Conservation (phyloP, 2,888 invertebrate species). For the Xanthia icteritia region DNA sequence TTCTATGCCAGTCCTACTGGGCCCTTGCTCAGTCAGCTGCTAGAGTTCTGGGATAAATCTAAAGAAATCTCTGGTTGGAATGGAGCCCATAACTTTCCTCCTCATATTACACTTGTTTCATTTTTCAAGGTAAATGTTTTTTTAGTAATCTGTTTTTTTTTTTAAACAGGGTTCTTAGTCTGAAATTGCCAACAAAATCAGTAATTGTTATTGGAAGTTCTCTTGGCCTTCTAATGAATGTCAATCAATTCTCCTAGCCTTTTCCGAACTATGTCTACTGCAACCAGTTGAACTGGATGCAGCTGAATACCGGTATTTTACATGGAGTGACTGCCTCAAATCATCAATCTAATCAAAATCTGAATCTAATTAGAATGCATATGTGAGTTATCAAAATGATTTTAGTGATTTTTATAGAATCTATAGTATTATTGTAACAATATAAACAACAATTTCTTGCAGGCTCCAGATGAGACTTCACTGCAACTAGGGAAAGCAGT, state of each 20-base stretch:
- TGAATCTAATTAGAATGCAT: not conserved
- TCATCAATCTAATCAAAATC: not conserved
- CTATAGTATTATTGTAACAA: not conserved
- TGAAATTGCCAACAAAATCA: not conserved
- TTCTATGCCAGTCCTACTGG: conserved; percentile 96
- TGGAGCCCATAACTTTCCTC: conserved; percentile 97
- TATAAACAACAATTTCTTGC: conserved; percentile 28
- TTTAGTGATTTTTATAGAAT: too few species aligned
- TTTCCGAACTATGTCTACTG: too few species aligned
- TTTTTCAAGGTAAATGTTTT: conserved; percentile 94
- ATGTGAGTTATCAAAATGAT: not conserved
- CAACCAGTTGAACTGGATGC: not conserved
- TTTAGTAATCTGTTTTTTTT: too few species aligned
- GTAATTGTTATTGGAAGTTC: not conserved
- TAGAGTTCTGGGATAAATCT: conserved; percentile 95
- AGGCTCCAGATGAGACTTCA: conserved; percentile 95
- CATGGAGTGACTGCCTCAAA: not conserved
- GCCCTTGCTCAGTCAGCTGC: conserved; percentile 92
- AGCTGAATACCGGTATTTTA: not conserved
- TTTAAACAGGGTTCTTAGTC: not conserved
- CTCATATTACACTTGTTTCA: conserved; percentile 96
- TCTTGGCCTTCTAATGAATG: too few species aligned
- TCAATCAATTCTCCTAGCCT: too few species aligned
- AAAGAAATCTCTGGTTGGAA: conserved; percentile 95
- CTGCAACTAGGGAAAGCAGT: conserved; percentile 93